phyloP scores from a whole-genome alignment of 2,888 invertebrate genomes.

The Drosophila prolongata region DNA sequence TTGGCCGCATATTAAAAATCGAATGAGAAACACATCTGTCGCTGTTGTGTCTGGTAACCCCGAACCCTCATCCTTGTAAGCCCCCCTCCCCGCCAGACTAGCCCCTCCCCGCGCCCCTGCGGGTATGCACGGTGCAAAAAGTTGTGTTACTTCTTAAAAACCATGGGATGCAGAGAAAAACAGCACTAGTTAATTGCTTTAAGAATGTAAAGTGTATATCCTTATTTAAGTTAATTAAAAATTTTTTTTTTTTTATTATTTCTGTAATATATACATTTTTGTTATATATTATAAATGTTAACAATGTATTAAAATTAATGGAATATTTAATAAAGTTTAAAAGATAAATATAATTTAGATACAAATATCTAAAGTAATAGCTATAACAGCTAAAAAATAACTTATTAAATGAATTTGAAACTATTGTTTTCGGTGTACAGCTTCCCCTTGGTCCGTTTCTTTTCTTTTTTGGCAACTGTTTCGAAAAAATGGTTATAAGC shows the following conservation, averaged over 20 bases:
- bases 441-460: not conserved
- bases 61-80: not conserved
- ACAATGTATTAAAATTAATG: no score
- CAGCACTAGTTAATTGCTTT: no score
- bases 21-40: constrained; percentile 85
- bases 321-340: no score
- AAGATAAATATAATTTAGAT: no score
- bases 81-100: not conserved
- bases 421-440: constrained; percentile 7
- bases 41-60: constrained; percentile 57
- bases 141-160: not conserved
- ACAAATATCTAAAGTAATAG: no score
- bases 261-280: no score
- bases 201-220: no score
- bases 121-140: not conserved
- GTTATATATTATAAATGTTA: no score
- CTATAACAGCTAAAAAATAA: not conserved
- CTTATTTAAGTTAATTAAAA: no score
- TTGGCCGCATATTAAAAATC: constrained; percentile 85
- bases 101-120: not conserved
- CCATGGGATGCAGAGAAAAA: no score
- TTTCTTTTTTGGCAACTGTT: constrained; percentile 68
- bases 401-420: not conserved
- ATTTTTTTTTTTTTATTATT: no score
- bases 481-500: constrained; percentile 38